These are phyloP conservation scores for Pristionchus exspectatus DNA, from an alignment of 2,888 invertebrate genomes.

Conservation along the genomic window DNA sequence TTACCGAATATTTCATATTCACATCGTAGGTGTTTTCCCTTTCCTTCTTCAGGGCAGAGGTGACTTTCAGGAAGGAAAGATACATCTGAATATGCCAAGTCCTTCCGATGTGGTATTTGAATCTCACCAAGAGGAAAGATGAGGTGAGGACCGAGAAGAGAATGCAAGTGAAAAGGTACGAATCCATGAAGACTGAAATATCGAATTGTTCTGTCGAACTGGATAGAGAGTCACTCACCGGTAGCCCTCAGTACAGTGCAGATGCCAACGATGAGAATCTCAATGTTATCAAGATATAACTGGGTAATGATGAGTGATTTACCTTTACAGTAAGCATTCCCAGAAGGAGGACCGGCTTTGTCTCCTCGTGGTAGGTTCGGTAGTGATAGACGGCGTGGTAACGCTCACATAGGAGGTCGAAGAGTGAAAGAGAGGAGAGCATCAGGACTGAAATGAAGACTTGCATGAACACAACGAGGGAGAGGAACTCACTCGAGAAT, in stretches of 20 bases:
- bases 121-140: not conserved
- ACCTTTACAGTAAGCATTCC: not conserved
- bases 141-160: not conserved
- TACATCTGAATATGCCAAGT: not conserved
- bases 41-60: no score
- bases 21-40: not conserved
- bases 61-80: no score
- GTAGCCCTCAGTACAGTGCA: not conserved
- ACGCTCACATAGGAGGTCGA: not conserved
- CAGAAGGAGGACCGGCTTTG: not conserved
- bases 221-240: not conserved
- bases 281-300: not conserved
- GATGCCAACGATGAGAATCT: not conserved
- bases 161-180: not conserved
- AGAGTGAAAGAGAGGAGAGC: not conserved
- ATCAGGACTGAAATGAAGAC: not conserved
- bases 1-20: not conserved
- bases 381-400: not conserved
- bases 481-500: not conserved
- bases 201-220: not conserved
- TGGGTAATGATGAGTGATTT: no score
- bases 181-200: not conserved
- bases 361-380: not conserved
- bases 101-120: not conserved
- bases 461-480: not conserved